Evolutionary conservation across 2,113 vertebrate species (phyloP).

Genomic region (Megaleporinus macrocephalus): DNA sequence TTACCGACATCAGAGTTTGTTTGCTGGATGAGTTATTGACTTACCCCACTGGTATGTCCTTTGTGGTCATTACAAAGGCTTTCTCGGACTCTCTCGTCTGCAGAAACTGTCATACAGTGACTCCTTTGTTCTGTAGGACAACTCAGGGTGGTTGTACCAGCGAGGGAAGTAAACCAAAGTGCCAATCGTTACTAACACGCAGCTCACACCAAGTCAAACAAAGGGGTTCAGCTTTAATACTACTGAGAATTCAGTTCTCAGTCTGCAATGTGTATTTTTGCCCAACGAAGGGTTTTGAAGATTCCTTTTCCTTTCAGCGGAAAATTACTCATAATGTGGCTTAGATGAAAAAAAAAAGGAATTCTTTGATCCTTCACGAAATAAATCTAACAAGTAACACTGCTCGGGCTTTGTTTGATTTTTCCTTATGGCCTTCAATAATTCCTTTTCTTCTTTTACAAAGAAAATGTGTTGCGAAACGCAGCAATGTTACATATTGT

Average conservation of each 20-base stretch:
- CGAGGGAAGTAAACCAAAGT: slow-evolving; percentile 44
- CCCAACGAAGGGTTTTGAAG: slow-evolving; percentile 61
- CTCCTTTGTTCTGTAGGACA: slow-evolving; percentile 70
- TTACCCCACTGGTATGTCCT: slow-evolving; percentile 74
- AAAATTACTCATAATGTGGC: slow-evolving; percentile 62
- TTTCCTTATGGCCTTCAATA: slow-evolving; percentile 47
- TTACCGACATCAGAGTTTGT: slow-evolving; percentile 78
- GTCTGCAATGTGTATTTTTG: slow-evolving; percentile 69
- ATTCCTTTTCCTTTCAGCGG: slow-evolving; percentile 58
- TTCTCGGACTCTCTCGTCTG: slow-evolving; percentile 64
- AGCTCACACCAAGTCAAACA: slow-evolving; percentile 62
- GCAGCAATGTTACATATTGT: slow-evolving; percentile 57
- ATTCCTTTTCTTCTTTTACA: slow-evolving; percentile 58
- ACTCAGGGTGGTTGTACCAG: slow-evolving; percentile 56
- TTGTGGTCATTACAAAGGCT: slow-evolving; percentile 77
- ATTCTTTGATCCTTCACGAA: slow-evolving; percentile 67
- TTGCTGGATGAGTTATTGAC: slow-evolving; percentile 78
- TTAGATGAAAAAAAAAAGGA: slow-evolving; percentile 49
- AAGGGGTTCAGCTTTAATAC: slow-evolving; percentile 53
- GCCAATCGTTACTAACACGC: slow-evolving; percentile 56
- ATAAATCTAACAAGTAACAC: slow-evolving; percentile 54
- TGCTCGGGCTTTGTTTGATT: slow-evolving; percentile 49
- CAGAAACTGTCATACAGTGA: slow-evolving; percentile 69
- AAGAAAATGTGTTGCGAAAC: slow-evolving; percentile 65
- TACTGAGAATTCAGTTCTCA: slow-evolving; percentile 49